Evolutionary conservation across 2,888 invertebrate species (phyloP), one percentile per base, ranked within the genome.

Genomic region (Laspeyria flexula): DNA sequence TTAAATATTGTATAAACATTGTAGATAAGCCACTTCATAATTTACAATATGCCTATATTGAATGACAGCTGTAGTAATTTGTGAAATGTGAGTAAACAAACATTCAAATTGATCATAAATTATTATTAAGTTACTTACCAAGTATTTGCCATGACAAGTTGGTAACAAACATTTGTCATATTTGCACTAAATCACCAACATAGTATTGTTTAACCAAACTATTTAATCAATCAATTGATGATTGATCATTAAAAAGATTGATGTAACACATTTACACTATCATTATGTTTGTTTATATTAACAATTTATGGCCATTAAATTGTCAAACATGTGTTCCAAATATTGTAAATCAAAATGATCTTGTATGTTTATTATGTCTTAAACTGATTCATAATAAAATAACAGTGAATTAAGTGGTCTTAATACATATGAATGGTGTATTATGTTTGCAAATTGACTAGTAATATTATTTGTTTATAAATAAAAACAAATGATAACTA

Each of bases 281-380:
- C 44, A 43, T 41, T 52, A 45, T 44, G 39, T 53, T 57, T 55
- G 39, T 59, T 58, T 61, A 54, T 40, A 43, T 35, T 56, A 43
- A 31, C 43, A 60, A 55, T 53, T 47, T 49, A 51, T 58, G 41
- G 18, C 35, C 31, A 56, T 56, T 58, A 38, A 63, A 55, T 60
- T 57, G 56, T 52, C 50, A 46, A 56, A 50, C 45, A 54, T 43
- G 52, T 49, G 41, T 37, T 30, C 46, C 49, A 53, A 57, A 56
- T 25, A 25, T 50, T 54, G 44, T 69, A 60, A 66, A 62, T 64
- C 61, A 57, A 55, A 65, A 43, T 55, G 11, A 49, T 51, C 49
- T 41, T 51, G 13, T 55, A 60, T 53, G 47, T 64, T 61, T 59
- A 64, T 66, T 59, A 51, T 46, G 55, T 59, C 55, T 52, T 59